Evolutionary conservation across 2,797 vertebrate genomes (phyloP), one percentile per base, ranked within the genome.

Genomic region (Limosa lapponica): DNA sequence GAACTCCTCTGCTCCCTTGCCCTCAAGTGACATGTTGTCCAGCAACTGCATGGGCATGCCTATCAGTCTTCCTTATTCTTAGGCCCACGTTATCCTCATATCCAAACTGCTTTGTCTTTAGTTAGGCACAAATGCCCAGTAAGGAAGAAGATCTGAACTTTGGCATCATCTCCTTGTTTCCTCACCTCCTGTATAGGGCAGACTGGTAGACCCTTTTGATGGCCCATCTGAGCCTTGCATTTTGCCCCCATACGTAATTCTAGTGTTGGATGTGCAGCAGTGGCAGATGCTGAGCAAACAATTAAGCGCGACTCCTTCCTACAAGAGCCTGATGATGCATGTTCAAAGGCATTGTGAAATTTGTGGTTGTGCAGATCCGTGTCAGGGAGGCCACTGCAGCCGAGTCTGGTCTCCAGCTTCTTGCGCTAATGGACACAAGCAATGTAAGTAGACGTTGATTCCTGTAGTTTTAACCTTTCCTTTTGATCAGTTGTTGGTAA

Each of bases 271-370:
- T 66, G 22, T 6, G 5, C 43, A 58, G 64, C 87, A 58, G 61
- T 16, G 58, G 46, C 58, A 79, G 81, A 43, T 89, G 78, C 87
- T 79, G 62, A 91, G 70, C 78, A 84, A 72, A 90, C 41, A 28
- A 28, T 61, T 36, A 55, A 58, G 66, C 1, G 2, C 1, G 3
- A 16, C 55, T 83, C 44, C 67, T 77, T 93, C 44, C 83, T 75
- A 9, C 66, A n/a, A 8, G 46, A 72, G 41, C 61, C 46, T 46
- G 71, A 17, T n/a, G 66, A 32, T 87, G 54, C 51, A 25, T n/a
- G 20, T 65, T 90, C 83, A 80, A 43, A 95, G 81, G 71, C 61
- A 3, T 22, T 59, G 78, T 46, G 91, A 64, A 70, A 48, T 74
- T 10, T 46, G 55, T 89, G 87, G 37, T 37, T 75, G 73, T 87